Conservation (phyloP, 2,888 invertebrate species). For the Troides oblongomaculatus region DNA sequence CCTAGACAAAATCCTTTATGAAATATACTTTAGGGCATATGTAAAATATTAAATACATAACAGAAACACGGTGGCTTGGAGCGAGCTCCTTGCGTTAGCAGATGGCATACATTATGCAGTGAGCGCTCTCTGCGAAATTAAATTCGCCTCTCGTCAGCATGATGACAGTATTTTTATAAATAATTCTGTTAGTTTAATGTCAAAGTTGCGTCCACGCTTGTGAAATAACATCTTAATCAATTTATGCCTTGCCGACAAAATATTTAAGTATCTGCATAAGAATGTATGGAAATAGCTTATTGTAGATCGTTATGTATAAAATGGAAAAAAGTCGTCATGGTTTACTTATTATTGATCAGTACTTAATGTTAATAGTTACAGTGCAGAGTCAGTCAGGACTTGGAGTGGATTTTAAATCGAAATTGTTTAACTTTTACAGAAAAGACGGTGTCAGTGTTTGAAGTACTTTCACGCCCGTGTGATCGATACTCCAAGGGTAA, state of each 20-base stretch:
- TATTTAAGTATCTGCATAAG: background rate
- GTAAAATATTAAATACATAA: slow-evolving; percentile 5
- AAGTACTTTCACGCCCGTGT: no score
- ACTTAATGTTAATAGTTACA: no score
- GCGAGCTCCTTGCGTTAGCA: slow-evolving; percentile 3
- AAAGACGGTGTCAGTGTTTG: no score
- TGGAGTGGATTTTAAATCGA: no score
- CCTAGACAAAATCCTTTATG: background rate
- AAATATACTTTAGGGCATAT: background rate
- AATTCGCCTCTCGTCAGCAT: slow-evolving; percentile 22
- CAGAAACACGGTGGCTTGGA: background rate
- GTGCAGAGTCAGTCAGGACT: no score
- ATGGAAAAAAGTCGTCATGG: background rate
- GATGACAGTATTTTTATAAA: slow-evolving; percentile 18
- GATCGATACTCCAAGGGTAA: no score
- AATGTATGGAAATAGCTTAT: background rate
- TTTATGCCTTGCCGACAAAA: background rate
- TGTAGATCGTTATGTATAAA: no score
- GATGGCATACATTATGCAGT: slow-evolving; percentile 26
- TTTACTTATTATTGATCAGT: background rate
- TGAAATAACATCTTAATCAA: background rate
- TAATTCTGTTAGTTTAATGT: slow-evolving; percentile 5
- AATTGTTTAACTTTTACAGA: no score
- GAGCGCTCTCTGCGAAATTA: slow-evolving; percentile 23
- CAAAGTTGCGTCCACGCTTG: background rate